Percentiles rank a stretch among this genome's conserved stretches.
Evolutionary conservation across 2,797 vertebrate species (phyloP).

Genomic region (Myotis planiceps): DNA sequence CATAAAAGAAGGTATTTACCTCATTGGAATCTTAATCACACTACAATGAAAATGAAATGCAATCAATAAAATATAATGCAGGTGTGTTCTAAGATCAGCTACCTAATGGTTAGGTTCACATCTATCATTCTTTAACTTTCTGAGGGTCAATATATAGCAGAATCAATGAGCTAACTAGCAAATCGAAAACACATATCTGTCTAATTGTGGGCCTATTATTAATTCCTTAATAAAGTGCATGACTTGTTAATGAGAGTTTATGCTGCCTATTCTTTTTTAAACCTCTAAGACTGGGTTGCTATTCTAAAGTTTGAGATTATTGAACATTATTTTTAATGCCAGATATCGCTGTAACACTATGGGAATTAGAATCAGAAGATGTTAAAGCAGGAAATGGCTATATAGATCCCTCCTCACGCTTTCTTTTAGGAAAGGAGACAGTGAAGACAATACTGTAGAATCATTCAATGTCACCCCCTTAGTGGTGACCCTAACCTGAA

Average conservation of each 20-base stretch:
- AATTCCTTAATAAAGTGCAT: constrained; percentile 11
- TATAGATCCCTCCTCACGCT: not conserved
- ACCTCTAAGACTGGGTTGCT: not conserved
- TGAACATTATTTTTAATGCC: not conserved
- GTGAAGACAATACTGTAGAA: not conserved
- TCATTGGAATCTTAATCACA: constrained; percentile 54
- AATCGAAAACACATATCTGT: constrained; percentile 14
- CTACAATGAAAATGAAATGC: constrained; percentile 67
- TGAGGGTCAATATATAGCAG: constrained; percentile 5
- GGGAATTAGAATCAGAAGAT: not conserved
- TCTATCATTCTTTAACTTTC: constrained; percentile 33
- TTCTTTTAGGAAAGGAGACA: not conserved
- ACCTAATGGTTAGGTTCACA: constrained; percentile 51
- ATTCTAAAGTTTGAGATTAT: not conserved
- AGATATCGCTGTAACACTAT: not conserved
- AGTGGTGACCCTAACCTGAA: not conserved
- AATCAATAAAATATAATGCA: constrained; percentile 72
- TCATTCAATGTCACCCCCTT: not conserved
- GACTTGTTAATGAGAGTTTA: constrained; percentile 1
- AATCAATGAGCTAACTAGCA: constrained; percentile 41
- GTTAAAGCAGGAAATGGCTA: not conserved
- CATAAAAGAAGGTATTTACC: constrained; percentile 58
- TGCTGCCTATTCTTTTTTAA: constrained; percentile 34
- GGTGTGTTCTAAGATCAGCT: constrained; percentile 52
- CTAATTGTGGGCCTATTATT: constrained; percentile 13